phyloP scores from a whole-genome alignment of 1,140 invertebrate species.

The Epicauta chinensis region DNA sequence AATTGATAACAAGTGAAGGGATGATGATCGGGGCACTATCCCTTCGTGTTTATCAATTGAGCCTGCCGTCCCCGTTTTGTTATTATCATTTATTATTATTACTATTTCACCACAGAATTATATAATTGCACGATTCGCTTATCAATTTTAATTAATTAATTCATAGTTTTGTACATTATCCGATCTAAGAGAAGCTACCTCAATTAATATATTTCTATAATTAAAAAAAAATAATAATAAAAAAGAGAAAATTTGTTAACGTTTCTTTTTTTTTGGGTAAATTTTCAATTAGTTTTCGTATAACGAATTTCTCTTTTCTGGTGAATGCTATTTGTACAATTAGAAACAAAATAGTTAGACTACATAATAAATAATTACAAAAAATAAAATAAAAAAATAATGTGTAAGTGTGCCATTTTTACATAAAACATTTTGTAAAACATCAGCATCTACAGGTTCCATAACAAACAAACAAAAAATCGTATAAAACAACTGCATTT shows the following conservation, averaged over 20 bases:
- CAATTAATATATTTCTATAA: slow-evolving; percentile 43
- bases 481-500: too few relatives aligned
- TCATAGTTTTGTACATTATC: slow-evolving; percentile 32
- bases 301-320: slow-evolving; percentile 35
- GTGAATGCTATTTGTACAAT: slow-evolving; percentile 42
- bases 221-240: too few relatives aligned
- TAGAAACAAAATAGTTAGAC: slow-evolving; percentile 10
- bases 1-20: too few relatives aligned
- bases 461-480: slow-evolving; percentile 8
- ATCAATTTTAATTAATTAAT: not conserved
- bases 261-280: too few relatives aligned
- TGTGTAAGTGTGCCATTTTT: slow-evolving; percentile 42
- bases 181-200: slow-evolving; percentile 44
- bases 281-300: slow-evolving; percentile 39
- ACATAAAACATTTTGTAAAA: slow-evolving; percentile 30
- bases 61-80: too few relatives aligned
- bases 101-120: too few relatives aligned
- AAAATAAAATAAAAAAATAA: slow-evolving; percentile 14
- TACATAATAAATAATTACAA: slow-evolving; percentile 3
- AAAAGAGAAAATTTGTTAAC: slow-evolving; percentile 38
- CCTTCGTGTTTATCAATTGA: too few relatives aligned
- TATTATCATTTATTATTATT: too few relatives aligned
- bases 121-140: not conserved
- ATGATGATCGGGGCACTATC: too few relatives aligned
- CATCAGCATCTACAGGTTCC: slow-evolving; percentile 30